Evolutionary conservation across 2,888 invertebrate species (phyloP).

Genomic region (Odiellus spinosus): DNA sequence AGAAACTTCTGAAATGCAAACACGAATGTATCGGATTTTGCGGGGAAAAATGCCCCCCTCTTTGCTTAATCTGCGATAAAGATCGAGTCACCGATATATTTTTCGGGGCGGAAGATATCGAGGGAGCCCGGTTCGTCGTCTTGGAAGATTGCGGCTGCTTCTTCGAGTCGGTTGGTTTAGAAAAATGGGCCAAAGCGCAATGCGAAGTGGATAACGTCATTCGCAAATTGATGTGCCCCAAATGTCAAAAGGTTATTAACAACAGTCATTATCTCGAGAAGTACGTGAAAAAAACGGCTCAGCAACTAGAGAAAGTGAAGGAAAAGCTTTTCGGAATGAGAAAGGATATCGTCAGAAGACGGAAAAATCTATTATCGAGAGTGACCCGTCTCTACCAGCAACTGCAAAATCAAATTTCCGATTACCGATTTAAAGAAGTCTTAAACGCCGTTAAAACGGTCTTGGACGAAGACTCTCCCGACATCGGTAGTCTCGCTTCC

Average conservation of each 20-base stretch:
- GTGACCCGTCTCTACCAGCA: no score
- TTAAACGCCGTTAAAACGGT: no score
- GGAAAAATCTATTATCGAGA: no score
- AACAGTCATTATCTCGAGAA: conserved; percentile 42
- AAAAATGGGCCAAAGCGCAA: background rate
- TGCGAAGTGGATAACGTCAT: conserved; percentile 1
- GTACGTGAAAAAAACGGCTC: conserved; percentile 31
- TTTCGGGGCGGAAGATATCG: conserved; percentile 18
- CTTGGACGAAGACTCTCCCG: no score
- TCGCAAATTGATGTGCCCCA: conserved; percentile 13
- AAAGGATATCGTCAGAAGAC: no score
- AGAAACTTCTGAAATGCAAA: background rate
- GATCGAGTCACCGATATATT: conserved; percentile 12
- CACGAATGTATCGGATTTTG: background rate
- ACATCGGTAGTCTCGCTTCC: no score
- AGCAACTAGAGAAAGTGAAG: conserved; percentile 29
- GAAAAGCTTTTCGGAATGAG: conserved; percentile 21
- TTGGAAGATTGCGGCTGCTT: conserved; percentile 26
- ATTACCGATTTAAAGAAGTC: no score
- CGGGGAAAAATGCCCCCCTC: background rate
- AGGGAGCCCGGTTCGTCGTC: conserved; percentile 22
- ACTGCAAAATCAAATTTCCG: no score
- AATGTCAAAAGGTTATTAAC: conserved; percentile 32
- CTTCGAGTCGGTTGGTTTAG: conserved; percentile 24
- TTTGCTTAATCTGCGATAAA: background rate